Base-by-base conservation (phyloP, 2,888 invertebrate genomes). In the Hydriomena furcata region DNA sequence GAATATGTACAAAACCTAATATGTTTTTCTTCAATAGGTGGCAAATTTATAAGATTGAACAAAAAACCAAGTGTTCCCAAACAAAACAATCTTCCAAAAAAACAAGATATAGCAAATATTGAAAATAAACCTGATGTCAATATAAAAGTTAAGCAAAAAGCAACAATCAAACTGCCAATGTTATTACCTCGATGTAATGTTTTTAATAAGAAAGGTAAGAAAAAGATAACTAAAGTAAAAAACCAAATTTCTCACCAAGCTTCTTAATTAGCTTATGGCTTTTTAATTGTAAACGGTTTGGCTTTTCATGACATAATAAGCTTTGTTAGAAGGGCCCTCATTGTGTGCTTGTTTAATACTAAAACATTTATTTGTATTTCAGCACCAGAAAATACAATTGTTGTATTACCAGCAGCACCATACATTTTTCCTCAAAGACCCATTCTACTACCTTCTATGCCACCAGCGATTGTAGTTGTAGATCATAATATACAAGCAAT, bases 341-440 rank as follows among this genome's bases (percentile, higher is more conserved):
- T 10, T 5, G 8, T 28, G 6, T 12, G 28, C 6, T 6, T 11
- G 5, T 2, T 6, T 1, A 10, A 5, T 10, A 20, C 24, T 24
- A 36, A 21, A 10, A 11, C 10, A 21, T 28, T 3, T 36, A 23
- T 41, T 58, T 57, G 28, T 57, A 58, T 89, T 82, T 60, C 79
- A 85, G 85, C 70, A 31, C 53, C 79, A 65, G 88, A 89, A 65
- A 86, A 79, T 57, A 82, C 89, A 30, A 75, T 88, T 61, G 82
- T 89, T 1, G 84, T 90, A 47, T 59, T 90, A 24, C 88, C 90
- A 45, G 88, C 87, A 28, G 59, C 85, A 28, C 88, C 89, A 61
- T 90, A 87, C 52, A 71, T 90, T 28, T 82, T 89, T 42, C 87
- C 87, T n/a, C 90, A 83, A 63, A 78, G 88, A 61, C 85, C 83